Percentiles rank a stretch among this genome's conserved stretches.
Evolutionary conservation across 92 coral and sea anemone species (phyloP).

Genomic region (Umimayanthus kanabou): DNA sequence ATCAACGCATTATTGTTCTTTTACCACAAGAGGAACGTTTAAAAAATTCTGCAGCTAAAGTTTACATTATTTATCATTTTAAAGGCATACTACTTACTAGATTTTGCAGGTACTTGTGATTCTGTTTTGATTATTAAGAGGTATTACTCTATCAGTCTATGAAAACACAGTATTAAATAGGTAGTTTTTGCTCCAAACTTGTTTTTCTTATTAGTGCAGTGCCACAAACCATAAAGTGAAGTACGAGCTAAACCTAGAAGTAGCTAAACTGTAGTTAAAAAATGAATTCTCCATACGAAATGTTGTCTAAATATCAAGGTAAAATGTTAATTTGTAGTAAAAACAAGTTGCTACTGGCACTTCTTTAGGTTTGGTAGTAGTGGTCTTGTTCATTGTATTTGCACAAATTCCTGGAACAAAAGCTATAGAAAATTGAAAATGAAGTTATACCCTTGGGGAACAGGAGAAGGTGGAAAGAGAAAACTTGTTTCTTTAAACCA

Average conservation of each 20-base stretch:
- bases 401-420: too few species aligned
- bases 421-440: too few species aligned
- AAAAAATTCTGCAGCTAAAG: neutral
- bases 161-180: neutral
- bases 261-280: neutral
- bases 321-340: too few species aligned
- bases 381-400: too few species aligned
- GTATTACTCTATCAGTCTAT: neutral
- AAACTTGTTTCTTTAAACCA: too few species aligned
- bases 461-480: too few species aligned
- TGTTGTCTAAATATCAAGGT: too few species aligned
- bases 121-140: neutral
- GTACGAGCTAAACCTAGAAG: neutral
- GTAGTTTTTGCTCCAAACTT: neutral
- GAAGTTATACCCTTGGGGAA: too few species aligned
- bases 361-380: too few species aligned
- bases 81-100: neutral
- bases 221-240: too few species aligned
- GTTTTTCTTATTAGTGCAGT: too few species aligned
- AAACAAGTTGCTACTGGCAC: too few species aligned
- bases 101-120: slow-evolving; percentile 8
- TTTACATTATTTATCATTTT: neutral
- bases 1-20: neutral
- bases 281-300: neutral
- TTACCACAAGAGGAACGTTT: neutral